phyloP scores from a whole-genome alignment of 2,888 invertebrate genomes.

The Allophyes oxyacanthae region DNA sequence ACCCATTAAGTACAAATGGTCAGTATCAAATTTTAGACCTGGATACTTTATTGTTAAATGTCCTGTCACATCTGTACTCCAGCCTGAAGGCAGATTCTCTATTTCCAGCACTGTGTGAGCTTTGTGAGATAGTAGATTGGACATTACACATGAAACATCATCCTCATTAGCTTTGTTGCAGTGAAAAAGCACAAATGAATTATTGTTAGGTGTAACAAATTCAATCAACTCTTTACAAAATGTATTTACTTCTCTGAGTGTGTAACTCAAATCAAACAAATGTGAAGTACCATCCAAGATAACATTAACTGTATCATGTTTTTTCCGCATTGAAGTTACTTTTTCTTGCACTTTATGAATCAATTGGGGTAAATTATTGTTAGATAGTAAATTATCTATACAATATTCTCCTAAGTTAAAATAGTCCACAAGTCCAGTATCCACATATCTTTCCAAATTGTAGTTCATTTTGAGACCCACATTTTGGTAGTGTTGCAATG shows the following conservation, averaged over 20 bases:
- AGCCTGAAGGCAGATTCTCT: constrained; percentile 92
- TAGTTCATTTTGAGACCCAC: constrained; percentile 93
- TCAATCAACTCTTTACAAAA: constrained; percentile 85
- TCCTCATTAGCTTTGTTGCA: constrained; percentile 89
- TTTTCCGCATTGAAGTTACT: constrained; percentile 72
- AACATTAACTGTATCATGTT: constrained; percentile 84
- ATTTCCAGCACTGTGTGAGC: constrained; percentile 91
- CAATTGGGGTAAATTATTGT: constrained; percentile 75
- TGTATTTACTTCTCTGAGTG: constrained; percentile 83
- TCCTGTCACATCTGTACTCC: constrained; percentile 93
- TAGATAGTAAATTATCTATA: constrained; percentile 61
- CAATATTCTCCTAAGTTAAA: constrained; percentile 73
- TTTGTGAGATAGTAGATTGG: constrained; percentile 90
- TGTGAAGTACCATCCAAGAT: constrained; percentile 93
- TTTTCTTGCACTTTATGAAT: constrained; percentile 78
- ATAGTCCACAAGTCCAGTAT: constrained; percentile 73
- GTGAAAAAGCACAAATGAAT: constrained; percentile 85
- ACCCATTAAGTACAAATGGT: constrained; percentile 70
- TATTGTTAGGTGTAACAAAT: constrained; percentile 68
- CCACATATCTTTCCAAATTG: constrained; percentile 88
- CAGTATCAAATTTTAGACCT: constrained; percentile 73
- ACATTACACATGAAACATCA: constrained; percentile 89
- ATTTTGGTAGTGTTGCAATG: constrained; percentile 92
- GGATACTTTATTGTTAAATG: constrained; percentile 88
- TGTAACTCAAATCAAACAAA: constrained; percentile 91